Conservation (phyloP, 2,113 vertebrate species). For the Promerops cafer region DNA sequence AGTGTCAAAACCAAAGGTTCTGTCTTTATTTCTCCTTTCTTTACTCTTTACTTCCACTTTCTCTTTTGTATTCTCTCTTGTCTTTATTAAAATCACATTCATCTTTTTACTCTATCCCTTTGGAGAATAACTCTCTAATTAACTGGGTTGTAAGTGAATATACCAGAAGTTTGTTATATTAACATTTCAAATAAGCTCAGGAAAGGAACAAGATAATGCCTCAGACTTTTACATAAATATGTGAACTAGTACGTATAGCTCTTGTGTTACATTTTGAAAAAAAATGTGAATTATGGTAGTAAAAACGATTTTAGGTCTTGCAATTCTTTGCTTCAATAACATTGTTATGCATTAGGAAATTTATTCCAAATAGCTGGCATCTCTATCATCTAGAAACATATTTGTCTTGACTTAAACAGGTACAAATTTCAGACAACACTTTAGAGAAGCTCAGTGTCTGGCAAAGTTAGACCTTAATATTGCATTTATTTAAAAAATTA, state of each 20-base stretch:
- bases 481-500: not conserved
- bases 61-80: not conserved
- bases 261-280: not conserved
- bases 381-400: not conserved
- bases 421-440: not conserved
- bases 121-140: not conserved
- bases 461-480: not conserved
- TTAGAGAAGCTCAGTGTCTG: not conserved
- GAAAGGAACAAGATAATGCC: not conserved
- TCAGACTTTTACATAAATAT: accelerated
- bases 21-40: not conserved
- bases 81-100: not conserved
- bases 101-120: not conserved
- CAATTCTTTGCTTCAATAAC: not conserved
- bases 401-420: not conserved
- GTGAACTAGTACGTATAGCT: not conserved
- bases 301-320: not conserved
- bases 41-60: not conserved
- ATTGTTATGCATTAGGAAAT: not conserved
- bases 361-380: not conserved
- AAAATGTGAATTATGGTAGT: not conserved
- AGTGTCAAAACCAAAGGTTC: not conserved
- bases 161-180: not conserved
- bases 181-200: not conserved
- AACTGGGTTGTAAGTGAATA: not conserved